Evolutionary conservation across 1,140 invertebrate genomes (phyloP), one percentile per base, ranked within the genome.

Genomic region (Drosophila arizonae): DNA sequence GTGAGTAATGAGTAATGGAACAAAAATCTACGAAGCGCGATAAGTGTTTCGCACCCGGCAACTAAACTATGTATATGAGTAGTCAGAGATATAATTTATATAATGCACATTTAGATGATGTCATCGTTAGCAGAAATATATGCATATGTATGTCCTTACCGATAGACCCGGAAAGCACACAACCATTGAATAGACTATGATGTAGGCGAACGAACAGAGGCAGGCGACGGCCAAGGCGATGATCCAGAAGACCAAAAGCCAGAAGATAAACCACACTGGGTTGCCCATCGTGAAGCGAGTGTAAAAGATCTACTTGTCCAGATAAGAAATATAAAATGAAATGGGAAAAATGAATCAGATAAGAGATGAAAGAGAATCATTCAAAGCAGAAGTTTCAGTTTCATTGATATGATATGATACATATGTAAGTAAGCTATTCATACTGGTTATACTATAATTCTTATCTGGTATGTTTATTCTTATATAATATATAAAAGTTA

Each of bases 201-300:
- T 95, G 92, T 96, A 97, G 71, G 94, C 93, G 45, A 94, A 93
- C 3, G 96, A 95, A 91, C 95, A 96, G 72, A 97, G 93, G 43
- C 93, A 93, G 11, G 95, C 96, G 26, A 97, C 92, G 90, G 94
- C 94, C 87, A 96, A 95, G 10, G 94, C 94, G 56, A 97, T 90
- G 65, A 97, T 94, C 73, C 96, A 93, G n/a, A 97, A 93, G 62
- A 97, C 93, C 6, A 97, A 77, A 1, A 96, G 93, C 96, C 96
- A 97, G 63, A 97, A 93, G 36, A 97, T 93, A 48, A 94, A 95
- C 93, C 94, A 95, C 10, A 95, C 41, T 36, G 92, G 90, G 91
- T 93, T 93, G n/a, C 79, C 90, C 92, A 93, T 93, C 60, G 78
- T 68, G 4, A 39, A 63, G 70, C 51, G 36, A 11, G 6, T 39